Evolutionary conservation across 2,113 vertebrate species (phyloP).

Genomic region (Columbina picui): DNA sequence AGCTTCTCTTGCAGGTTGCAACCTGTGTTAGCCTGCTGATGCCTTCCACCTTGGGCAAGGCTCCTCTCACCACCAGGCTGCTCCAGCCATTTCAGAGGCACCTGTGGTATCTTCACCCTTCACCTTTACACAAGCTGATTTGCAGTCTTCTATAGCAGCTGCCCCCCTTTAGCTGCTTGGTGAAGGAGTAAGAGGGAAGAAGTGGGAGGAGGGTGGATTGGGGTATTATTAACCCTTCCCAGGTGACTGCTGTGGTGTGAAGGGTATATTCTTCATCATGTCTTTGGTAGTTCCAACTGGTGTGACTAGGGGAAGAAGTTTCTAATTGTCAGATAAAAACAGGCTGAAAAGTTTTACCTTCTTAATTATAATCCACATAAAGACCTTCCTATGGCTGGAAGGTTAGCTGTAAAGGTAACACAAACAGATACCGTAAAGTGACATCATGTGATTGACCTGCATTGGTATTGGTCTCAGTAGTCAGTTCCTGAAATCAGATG

Average conservation of each 20-base stretch:
- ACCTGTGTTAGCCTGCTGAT: not conserved
- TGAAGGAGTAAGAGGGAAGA: not conserved
- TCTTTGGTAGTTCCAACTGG: not conserved
- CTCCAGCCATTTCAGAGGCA: not conserved
- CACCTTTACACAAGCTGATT: not conserved
- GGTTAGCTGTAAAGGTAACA: not conserved
- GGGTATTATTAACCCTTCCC: not conserved
- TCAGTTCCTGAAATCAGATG: not conserved
- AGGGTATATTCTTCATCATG: not conserved
- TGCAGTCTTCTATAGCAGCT: not conserved
- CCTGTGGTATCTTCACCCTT: not conserved
- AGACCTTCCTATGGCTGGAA: not conserved
- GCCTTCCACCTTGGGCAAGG: not conserved
- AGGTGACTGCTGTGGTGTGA: rapidly evolving
- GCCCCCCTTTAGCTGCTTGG: not conserved
- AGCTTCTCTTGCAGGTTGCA: not conserved
- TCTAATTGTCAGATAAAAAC: not conserved
- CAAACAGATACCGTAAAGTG: not conserved
- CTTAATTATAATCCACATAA: not conserved
- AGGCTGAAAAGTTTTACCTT: not conserved
- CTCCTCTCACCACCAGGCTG: not conserved
- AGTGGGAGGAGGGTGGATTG: not conserved
- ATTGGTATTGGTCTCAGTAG: not conserved
- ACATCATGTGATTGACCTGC: not conserved
- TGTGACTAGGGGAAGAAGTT: not conserved